Conservation (phyloP, 2,113 vertebrate genomes). For the Furnarius figulus region DNA sequence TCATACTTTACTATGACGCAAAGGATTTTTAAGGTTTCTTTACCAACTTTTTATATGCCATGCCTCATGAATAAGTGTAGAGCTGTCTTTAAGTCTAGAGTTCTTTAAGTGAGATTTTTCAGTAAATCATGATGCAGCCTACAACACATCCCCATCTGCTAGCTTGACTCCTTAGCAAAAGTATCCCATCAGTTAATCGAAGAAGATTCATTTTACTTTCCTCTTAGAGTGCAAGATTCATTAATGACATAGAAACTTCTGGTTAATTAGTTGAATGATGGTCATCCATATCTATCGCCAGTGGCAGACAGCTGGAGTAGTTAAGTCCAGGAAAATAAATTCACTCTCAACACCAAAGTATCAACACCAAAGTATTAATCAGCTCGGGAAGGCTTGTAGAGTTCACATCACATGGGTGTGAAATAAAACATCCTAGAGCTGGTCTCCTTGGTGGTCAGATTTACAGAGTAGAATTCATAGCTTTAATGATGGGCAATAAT, state of each 20-base stretch:
- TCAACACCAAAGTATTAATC: conserved; percentile 71
- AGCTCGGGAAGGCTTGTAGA: conserved; percentile 20
- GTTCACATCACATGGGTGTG: neutral
- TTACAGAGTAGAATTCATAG: neutral
- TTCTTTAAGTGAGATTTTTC: neutral
- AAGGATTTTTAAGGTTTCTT: neutral
- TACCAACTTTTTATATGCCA: neutral
- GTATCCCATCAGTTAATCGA: conserved; percentile 1
- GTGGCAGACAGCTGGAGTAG: conserved; percentile 68
- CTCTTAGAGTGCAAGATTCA: conserved; percentile 37
- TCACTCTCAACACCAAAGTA: conserved; percentile 58
- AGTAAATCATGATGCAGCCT: neutral
- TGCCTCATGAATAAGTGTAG: neutral
- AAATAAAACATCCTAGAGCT: neutral
- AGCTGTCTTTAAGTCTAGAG: neutral
- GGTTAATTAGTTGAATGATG: conserved; percentile 75
- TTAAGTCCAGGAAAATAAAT: conserved; percentile 77
- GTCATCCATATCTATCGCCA: conserved; percentile 72
- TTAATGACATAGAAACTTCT: conserved; percentile 63
- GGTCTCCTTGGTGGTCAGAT: neutral
- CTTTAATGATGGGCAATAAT: neutral
- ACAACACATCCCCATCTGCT: neutral
- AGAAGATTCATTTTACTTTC: conserved; percentile 60
- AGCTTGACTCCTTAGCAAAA: neutral
- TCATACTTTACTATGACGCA: neutral